Evolutionary conservation across 2,797 vertebrate genomes (phyloP).

Genomic region (Sciurus vulgaris): DNA sequence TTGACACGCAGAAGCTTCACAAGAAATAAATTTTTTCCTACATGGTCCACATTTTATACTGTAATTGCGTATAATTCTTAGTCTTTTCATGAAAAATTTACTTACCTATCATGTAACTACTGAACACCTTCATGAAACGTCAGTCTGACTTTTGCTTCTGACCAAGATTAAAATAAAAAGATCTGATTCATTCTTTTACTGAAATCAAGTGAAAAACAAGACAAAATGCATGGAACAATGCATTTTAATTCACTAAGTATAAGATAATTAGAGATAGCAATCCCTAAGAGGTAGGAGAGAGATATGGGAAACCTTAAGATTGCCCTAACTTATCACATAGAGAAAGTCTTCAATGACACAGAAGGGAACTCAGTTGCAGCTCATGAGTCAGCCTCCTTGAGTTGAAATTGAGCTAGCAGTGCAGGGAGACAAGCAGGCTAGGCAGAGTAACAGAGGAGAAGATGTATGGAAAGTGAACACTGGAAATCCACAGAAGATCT

Average conservation of each 20-base stretch:
- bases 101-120: background rate
- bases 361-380: fast-evolving
- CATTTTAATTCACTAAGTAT: background rate
- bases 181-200: background rate
- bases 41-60: background rate
- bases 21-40: background rate
- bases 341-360: background rate
- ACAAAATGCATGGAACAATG: background rate
- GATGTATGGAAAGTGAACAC: background rate
- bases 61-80: background rate
- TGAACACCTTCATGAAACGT: background rate
- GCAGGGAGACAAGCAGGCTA: background rate
- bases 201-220: background rate
- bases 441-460: background rate
- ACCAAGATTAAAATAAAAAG: background rate
- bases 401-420: background rate
- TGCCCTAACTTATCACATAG: background rate
- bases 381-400: background rate
- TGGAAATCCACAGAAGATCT: background rate
- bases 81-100: background rate
- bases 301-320: background rate
- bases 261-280: background rate
- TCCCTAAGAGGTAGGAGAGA: background rate
- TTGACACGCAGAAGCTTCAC: background rate
- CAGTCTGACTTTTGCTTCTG: background rate